These are phyloP conservation scores for Orthonychiurus folsomi DNA, from an alignment of 2,888 invertebrate species.

Conservation along the genomic window DNA sequence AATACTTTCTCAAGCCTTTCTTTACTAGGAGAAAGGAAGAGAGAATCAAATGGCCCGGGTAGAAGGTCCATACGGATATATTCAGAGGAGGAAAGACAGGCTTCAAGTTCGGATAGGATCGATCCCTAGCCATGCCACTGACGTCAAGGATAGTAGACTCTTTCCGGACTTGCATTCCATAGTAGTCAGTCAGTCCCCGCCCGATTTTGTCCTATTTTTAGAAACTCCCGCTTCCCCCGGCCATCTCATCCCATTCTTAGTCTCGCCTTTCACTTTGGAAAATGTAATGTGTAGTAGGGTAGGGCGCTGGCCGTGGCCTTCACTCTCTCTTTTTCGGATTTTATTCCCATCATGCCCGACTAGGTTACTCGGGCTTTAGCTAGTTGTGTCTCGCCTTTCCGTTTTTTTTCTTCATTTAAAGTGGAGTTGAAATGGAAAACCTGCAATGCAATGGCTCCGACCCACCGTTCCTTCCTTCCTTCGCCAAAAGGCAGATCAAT, in stretches of 20 bases:
- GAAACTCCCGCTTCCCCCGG: background rate
- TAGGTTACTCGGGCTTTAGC: background rate
- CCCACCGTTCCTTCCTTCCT: background rate
- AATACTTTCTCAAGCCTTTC: background rate
- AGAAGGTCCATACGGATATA: no score
- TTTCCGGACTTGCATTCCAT: no score
- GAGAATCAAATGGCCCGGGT: no score
- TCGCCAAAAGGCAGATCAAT: background rate
- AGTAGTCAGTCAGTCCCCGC: no score
- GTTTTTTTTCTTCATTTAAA: background rate
- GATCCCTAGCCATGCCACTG: background rate
- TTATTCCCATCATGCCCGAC: background rate
- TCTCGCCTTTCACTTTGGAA: background rate
- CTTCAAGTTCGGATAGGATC: background rate
- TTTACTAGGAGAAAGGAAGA: no score
- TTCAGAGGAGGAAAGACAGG: no score
- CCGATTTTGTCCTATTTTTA: background rate
- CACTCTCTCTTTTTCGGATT: background rate
- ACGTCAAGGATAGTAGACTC: constrained; percentile 1
- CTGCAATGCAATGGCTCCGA: no score
- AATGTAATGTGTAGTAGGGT: no score
- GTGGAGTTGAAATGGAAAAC: background rate
- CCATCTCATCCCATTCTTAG: background rate
- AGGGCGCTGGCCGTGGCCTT: background rate
- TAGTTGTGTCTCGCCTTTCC: background rate